Evolutionary conservation across 2,797 vertebrate genomes (phyloP), one percentile per base, ranked within the genome.

Genomic region (Pitangus sulphuratus): DNA sequence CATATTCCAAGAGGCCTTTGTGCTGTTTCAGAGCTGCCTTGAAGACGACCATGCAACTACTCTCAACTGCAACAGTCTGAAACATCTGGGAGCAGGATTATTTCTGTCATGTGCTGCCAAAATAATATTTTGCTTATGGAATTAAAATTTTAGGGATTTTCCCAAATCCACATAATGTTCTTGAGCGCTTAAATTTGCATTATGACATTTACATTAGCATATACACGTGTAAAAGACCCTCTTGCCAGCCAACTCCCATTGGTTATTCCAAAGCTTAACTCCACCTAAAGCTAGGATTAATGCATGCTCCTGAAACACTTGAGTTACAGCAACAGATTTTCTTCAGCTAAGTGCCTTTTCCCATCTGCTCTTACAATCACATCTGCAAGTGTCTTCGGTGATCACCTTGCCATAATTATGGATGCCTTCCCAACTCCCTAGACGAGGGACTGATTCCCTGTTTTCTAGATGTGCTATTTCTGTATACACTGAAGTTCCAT

Each of bases 41-140:
- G 80, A 97, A 94, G 96, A 94, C 51, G 25, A 91, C 93, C 84
- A 70, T 87, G 89, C 95, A 95, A 95, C 95, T 74, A 37, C 87
- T 96, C 97, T 97, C 85, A 90, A 57, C 90, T 97, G 95, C 95
- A 97, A 91, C 82, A 97, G 92, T 85, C 81, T 42, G 93, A 97
- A 97, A 93, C 97, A 98, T 98, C 97, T 97, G 97, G 97, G 97
- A 97, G 90, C 89, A 96, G 96, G 95, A 97, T 98, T 98, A 97
- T 87, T 95, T 97, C 97, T 97, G 95, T 97, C 97, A 98, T 97
- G 92, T 94, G 93, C 94, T 97, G 96, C 97, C 97, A 98, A 97
- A 98, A 97, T 98, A 97, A 96, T 96, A 96, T 97, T 97, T 97
- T 97, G 95, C 97, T 96, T 95, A 97, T 95, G 95, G 96, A 98